phyloP scores from a whole-genome alignment of 1,140 invertebrate species.

The Linepithema humile region DNA sequence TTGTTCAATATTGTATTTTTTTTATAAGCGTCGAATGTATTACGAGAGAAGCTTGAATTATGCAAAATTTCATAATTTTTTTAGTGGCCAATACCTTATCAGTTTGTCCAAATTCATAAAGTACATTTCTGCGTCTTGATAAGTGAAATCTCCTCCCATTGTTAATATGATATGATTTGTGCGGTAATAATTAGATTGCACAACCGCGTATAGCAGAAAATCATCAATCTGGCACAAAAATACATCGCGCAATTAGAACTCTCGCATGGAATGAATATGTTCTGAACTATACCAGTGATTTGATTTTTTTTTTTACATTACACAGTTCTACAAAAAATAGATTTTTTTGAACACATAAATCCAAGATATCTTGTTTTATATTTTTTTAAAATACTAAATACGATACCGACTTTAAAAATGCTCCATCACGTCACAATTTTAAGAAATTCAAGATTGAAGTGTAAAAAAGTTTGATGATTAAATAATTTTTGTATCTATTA shows the following conservation, averaged over 20 bases:
- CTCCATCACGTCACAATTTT: too few relatives aligned
- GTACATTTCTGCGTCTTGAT: constrained; percentile 93
- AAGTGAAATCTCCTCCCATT: constrained; percentile 98
- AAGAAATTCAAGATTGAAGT: too few relatives aligned
- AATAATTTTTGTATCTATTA: too few relatives aligned
- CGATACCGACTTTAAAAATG: too few relatives aligned
- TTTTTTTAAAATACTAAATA: too few relatives aligned
- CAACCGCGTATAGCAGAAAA: constrained; percentile 70
- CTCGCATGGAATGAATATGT: not conserved
- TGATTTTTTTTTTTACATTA: constrained; percentile 8
- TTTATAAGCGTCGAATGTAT: constrained; percentile 9
- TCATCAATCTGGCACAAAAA: constrained; percentile 66
- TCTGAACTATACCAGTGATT: not conserved
- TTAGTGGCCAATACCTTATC: constrained; percentile 87
- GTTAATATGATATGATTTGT: constrained; percentile 93
- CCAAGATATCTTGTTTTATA: too few relatives aligned
- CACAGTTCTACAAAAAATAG: not conserved
- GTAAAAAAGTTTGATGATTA: too few relatives aligned
- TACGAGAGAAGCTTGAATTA: not conserved
- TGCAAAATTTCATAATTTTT: not conserved
- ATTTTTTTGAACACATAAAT: too few relatives aligned
- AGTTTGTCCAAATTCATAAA: constrained; percentile 95
- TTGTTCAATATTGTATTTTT: not conserved
- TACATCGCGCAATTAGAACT: constrained; percentile 44
- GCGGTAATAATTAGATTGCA: constrained; percentile 85